Evolutionary conservation across 2,888 invertebrate species (phyloP).

Genomic region (Polia nebulosa): DNA sequence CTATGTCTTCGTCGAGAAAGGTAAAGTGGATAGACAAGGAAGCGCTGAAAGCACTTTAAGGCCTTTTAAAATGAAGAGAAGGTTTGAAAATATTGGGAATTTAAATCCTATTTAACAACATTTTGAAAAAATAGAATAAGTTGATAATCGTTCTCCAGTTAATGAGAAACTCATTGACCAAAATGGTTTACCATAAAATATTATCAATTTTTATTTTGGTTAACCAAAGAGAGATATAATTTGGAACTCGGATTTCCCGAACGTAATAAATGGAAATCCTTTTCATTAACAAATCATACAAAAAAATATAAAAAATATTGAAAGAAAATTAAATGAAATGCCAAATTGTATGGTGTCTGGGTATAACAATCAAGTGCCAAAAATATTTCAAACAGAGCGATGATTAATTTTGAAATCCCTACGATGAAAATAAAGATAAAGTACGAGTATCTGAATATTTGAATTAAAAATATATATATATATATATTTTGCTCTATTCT

Average conservation of each 20-base stretch:
- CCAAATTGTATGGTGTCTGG: neutral
- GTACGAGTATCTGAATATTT: neutral
- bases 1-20: constrained; percentile 80
- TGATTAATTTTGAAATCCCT: neutral
- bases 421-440: neutral
- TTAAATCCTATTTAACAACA: constrained; percentile 68
- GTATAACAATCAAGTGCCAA: constrained; percentile 1
- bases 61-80: constrained; percentile 77
- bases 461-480: neutral
- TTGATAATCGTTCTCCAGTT: constrained; percentile 59
- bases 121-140: constrained; percentile 54
- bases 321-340: constrained; percentile 49
- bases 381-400: neutral
- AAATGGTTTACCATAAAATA: constrained; percentile 50
- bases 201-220: constrained; percentile 54
- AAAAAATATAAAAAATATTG: too few species aligned
- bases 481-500: neutral
- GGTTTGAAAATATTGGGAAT: constrained; percentile 73
- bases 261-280: constrained; percentile 23
- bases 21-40: constrained; percentile 77
- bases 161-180: constrained; percentile 62
- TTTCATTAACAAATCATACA: constrained; percentile 28
- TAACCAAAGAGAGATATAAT: constrained; percentile 39
- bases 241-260: constrained; percentile 10
- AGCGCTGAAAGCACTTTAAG: constrained; percentile 79